Percentiles rank a stretch among this genome's conserved stretches.
phyloP scores from a whole-genome alignment of 2,888 invertebrate species.

The Plagodis pulveraria region DNA sequence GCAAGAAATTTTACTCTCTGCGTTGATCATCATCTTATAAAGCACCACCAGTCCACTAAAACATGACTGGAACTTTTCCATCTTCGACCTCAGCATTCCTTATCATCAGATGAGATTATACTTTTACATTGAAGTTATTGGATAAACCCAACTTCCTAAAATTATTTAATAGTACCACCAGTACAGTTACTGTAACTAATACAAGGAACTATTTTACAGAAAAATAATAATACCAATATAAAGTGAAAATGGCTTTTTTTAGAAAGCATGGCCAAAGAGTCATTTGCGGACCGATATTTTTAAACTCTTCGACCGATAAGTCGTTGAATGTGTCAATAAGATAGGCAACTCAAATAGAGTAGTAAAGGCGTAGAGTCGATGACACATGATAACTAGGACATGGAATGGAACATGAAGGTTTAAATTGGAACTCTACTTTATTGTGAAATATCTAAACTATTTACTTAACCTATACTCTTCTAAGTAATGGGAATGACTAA shows the following conservation, averaged over 20 bases:
- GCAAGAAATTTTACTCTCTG: no score
- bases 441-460: neutral
- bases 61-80: no score
- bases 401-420: constrained; percentile 30
- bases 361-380: constrained; percentile 65
- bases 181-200: neutral
- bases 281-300: constrained; percentile 40
- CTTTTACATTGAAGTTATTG: no score
- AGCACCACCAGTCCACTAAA: no score
- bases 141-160: no score
- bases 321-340: constrained; percentile 77
- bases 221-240: constrained; percentile 39
- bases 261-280: constrained; percentile 39
- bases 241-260: constrained; percentile 27
- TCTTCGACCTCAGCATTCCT: no score
- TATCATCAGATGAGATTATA: no score
- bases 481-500: neutral
- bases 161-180: neutral
- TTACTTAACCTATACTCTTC: neutral
- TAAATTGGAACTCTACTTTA: constrained; percentile 6
- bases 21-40: no score
- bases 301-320: constrained; percentile 75
- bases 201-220: constrained; percentile 4
- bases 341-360: constrained; percentile 74
- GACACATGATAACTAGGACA: constrained; percentile 62